Percentiles rank a stretch among this genome's conserved stretches.
Conservation (phyloP, 2,113 vertebrate genomes). For the Mirounga angustirostris region DNA sequence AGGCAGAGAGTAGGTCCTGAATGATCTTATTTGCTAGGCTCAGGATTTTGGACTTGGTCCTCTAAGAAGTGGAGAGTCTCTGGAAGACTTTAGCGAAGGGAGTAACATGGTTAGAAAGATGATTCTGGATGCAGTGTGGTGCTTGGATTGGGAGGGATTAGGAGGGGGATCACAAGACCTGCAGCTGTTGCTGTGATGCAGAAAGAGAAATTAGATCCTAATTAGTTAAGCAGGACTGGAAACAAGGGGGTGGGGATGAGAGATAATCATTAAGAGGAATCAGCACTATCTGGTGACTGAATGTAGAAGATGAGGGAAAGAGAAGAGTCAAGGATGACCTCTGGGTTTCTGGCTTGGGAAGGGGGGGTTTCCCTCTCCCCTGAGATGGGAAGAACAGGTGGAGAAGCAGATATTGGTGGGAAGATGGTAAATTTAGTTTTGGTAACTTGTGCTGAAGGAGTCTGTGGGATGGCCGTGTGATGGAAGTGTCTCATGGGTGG, state of each 20-base stretch:
- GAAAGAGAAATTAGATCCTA: not conserved
- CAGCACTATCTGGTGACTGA: not conserved
- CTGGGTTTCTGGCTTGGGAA: not conserved
- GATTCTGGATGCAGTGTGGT: not conserved
- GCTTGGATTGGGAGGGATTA: not conserved
- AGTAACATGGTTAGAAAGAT: not conserved
- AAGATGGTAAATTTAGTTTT: not conserved
- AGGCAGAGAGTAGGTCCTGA: not conserved
- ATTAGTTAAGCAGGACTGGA: not conserved
- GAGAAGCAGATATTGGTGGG: not conserved
- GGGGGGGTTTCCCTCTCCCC: not conserved
- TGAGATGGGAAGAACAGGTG: not conserved
- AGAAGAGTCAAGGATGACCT: not conserved
- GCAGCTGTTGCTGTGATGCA: not conserved
- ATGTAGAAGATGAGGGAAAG: not conserved
- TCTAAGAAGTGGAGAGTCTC: not conserved
- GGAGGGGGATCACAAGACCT: not conserved
- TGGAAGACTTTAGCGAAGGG: not conserved
- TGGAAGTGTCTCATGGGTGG: not conserved
- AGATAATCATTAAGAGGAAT: not conserved
- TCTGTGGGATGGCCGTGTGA: not conserved
- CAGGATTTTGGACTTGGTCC: not conserved
- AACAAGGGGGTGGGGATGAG: not conserved
- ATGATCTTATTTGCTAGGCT: not conserved
- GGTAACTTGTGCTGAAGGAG: not conserved